phyloP scores from a whole-genome alignment of 2,113 vertebrate genomes.

The Ellobius talpinus region DNA sequence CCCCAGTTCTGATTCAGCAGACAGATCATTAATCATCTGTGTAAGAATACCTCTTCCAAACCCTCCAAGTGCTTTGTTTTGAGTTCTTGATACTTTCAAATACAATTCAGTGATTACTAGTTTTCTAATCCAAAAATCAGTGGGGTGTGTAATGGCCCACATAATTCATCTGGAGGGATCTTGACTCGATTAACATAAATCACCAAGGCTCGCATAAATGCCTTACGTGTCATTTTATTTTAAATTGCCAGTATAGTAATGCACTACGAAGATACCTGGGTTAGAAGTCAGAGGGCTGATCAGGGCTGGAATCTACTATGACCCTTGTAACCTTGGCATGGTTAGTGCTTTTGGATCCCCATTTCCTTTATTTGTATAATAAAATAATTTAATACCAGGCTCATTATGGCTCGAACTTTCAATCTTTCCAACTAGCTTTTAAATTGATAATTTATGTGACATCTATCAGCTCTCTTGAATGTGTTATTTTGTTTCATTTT shows the following conservation, averaged over 20 bases:
- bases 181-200: conserved; percentile 72
- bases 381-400: neutral
- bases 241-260: neutral
- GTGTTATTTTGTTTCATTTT: conserved; percentile 35
- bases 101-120: conserved; percentile 60
- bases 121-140: conserved; percentile 71
- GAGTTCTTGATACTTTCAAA: conserved; percentile 36
- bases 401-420: neutral
- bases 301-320: neutral
- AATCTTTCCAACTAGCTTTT: conserved; percentile 9
- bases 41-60: neutral
- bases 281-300: conserved; percentile 1
- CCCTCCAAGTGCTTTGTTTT: neutral
- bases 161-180: conserved; percentile 58
- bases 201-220: conserved; percentile 10
- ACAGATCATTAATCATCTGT: neutral
- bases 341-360: neutral
- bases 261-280: neutral
- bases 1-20: neutral
- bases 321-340: neutral
- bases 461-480: conserved; percentile 3
- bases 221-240: conserved; percentile 32
- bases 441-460: conserved; percentile 15
- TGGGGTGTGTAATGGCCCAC: conserved; percentile 46
- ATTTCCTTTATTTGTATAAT: conserved; percentile 6